Conservation (phyloP, 2,113 vertebrate genomes). For the Gallinago media region DNA sequence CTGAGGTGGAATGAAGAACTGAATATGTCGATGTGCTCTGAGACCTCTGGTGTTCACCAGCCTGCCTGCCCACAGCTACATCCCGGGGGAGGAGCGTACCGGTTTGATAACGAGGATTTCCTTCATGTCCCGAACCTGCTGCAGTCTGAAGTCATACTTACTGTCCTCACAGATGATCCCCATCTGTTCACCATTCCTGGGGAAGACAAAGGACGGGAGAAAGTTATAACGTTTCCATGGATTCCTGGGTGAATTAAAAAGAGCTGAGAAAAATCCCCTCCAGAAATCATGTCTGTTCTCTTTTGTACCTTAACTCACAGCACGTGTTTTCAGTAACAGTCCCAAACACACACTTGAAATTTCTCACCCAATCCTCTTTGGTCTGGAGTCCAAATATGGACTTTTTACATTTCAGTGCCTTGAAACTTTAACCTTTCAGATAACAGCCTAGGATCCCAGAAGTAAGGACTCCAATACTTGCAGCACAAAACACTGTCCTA, state of each 20-base stretch:
- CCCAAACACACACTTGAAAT: neutral
- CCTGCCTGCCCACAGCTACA: neutral
- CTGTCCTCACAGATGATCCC: constrained; percentile 78
- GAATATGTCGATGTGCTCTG: neutral
- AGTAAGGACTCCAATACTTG: neutral
- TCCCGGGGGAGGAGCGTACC: neutral
- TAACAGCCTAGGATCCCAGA: neutral
- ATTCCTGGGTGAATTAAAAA: neutral
- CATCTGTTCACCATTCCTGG: constrained; percentile 80
- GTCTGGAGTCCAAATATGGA: neutral
- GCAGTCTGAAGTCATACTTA: constrained; percentile 82
- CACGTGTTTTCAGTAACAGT: neutral
- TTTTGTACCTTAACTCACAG: neutral
- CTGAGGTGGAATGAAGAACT: neutral
- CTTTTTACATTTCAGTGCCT: neutral
- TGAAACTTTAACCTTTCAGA: neutral
- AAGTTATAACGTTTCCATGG: neutral
- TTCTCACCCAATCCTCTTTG: neutral
- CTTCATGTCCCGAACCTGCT: constrained; percentile 74
- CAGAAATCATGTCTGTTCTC: neutral
- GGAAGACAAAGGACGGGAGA: neutral
- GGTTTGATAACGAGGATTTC: constrained; percentile 69
- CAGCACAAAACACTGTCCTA: neutral
- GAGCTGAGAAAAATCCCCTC: neutral
- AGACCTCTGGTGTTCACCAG: neutral